phyloP scores from a whole-genome alignment of 2,888 invertebrate species.

The Erebia epiphron region DNA sequence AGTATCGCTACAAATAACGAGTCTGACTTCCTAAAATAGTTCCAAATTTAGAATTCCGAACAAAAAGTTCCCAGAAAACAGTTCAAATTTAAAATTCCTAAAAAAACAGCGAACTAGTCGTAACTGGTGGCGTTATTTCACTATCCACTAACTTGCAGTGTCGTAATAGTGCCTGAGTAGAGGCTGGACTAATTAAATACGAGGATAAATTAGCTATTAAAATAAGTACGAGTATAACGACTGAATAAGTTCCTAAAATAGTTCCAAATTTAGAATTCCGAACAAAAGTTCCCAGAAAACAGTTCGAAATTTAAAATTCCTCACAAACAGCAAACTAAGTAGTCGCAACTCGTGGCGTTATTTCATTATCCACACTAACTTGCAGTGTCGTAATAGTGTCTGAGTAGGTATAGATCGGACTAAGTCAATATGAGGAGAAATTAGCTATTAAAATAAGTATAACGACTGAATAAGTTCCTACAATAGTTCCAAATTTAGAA shows the following conservation, averaged over 20 bases:
- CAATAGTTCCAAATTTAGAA: too few species aligned
- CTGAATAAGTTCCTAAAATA: not conserved
- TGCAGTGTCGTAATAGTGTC: too few species aligned
- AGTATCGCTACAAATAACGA: too few species aligned
- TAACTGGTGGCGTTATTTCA: slow-evolving; percentile 49
- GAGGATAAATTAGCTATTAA: slow-evolving; percentile 73
- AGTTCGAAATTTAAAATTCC: slow-evolving; percentile 13
- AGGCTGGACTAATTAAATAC: slow-evolving; percentile 68
- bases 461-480: too few species aligned
- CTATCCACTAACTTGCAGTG: slow-evolving; percentile 59
- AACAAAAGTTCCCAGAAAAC: slow-evolving; percentile 2
- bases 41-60: not conserved
- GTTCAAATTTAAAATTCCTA: slow-evolving; percentile 9
- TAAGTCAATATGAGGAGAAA: too few species aligned
- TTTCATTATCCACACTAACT: too few species aligned
- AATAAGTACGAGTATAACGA: not conserved
- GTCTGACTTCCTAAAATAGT: too few species aligned
- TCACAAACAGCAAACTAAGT: slow-evolving; percentile 18
- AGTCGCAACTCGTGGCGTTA: too few species aligned
- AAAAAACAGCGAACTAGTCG: slow-evolving; percentile 22
- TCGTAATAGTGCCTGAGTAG: slow-evolving; percentile 69
- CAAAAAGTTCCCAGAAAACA: slow-evolving; percentile 1
- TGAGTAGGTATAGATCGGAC: too few species aligned
- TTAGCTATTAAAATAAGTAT: too few species aligned
- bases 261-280: not conserved